phyloP scores from a whole-genome alignment of 2,888 invertebrate species.

The Ochropacha duplaris region DNA sequence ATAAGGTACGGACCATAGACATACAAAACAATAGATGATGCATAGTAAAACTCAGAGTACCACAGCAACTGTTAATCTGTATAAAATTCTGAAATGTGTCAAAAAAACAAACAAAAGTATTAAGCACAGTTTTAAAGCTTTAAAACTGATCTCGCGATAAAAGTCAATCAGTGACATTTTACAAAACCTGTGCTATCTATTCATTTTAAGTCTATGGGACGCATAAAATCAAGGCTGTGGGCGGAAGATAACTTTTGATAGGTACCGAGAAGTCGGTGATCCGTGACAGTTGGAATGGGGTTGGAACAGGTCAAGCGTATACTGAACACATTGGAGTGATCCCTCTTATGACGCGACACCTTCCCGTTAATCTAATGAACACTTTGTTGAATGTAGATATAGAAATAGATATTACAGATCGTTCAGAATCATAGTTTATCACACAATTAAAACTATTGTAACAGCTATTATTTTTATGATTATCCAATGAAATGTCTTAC shows the following conservation, averaged over 20 bases:
- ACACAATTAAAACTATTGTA: too few species aligned
- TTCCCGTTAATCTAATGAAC: not conserved
- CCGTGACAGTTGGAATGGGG: constrained; percentile 14
- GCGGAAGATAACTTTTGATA: constrained; percentile 28
- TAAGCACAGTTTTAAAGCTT: too few species aligned
- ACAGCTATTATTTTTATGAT: too few species aligned
- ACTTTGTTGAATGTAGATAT: not conserved
- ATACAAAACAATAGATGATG: not conserved
- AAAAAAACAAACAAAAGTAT: too few species aligned
- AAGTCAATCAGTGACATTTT: too few species aligned
- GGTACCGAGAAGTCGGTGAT: constrained; percentile 21
- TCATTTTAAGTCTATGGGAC: constrained; percentile 5
- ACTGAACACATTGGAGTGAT: not conserved
- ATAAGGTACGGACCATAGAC: constrained; percentile 14
- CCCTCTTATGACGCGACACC: not conserved
- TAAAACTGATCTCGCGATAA: too few species aligned
- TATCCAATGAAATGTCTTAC: too few species aligned
- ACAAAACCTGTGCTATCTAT: not conserved
- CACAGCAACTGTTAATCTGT: too few species aligned
- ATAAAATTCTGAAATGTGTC: too few species aligned
- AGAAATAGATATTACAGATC: too few species aligned
- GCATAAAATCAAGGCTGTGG: constrained; percentile 9
- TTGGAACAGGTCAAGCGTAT: constrained; percentile 18
- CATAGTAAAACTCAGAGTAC: too few species aligned
- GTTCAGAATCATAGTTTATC: too few species aligned